phyloP scores from a whole-genome alignment of 2,888 invertebrate species.

The Drosophila borborema region DNA sequence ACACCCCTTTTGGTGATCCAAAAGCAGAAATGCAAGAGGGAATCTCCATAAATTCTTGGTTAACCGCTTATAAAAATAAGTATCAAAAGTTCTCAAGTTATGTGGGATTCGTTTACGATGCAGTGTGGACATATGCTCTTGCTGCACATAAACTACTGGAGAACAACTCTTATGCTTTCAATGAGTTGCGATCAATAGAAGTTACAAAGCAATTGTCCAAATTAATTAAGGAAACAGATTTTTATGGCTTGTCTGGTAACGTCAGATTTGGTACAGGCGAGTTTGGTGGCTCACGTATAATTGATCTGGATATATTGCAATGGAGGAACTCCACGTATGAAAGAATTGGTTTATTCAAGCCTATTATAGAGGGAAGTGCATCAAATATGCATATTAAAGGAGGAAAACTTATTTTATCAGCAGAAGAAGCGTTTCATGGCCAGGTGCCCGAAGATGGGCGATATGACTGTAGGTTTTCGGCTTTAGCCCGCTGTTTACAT shows the following conservation, averaged over 20 bases:
- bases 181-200: conserved; percentile 61
- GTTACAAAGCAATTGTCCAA: conserved; percentile 86
- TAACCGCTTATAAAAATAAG: conserved; percentile 26
- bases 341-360: conserved; percentile 87
- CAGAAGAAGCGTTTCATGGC: conserved; percentile 10
- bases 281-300: conserved; percentile 87
- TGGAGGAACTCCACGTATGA: conserved; percentile 86
- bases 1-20: conserved; percentile 88
- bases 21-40: conserved; percentile 87
- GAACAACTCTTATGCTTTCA: conserved; percentile 82
- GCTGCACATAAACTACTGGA: conserved; percentile 89
- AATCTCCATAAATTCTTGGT: conserved; percentile 88
- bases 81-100: conserved; percentile 86
- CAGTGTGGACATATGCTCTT: conserved; percentile 92
- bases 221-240: conserved; percentile 88
- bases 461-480: conserved; percentile 89
- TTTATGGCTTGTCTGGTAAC: conserved; percentile 90
- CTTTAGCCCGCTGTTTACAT: conserved; percentile 88
- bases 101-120: conserved; percentile 92
- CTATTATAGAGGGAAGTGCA: conserved; percentile 84
- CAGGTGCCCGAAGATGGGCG: conserved; percentile 89
- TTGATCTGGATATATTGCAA: conserved; percentile 88
- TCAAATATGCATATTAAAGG: conserved; percentile 39
- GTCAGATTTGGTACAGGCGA: conserved; percentile 89
- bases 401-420: conserved; percentile 77